Evolutionary conservation across 2,113 vertebrate genomes (phyloP), one percentile per base, ranked within the genome.

Genomic region (Anolis sagrei): DNA sequence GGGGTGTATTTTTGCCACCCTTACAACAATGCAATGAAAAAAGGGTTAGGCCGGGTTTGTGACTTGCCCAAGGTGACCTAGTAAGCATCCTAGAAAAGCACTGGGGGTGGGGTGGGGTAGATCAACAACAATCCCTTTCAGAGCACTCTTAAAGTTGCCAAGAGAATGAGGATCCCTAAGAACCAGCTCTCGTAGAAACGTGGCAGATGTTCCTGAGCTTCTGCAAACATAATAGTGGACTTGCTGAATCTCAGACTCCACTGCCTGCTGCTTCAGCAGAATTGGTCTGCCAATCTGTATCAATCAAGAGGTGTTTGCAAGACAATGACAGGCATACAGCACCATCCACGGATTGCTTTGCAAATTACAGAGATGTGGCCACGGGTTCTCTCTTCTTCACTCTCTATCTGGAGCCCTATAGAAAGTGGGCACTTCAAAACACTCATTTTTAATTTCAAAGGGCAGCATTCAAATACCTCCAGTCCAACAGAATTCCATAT

Each of bases 251-350:
- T 88, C 83, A 75, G 61, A 44, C 87, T 32, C 44, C 32, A 68
- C 68, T 36, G 81, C 69, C 81, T 79, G 76, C 86, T 61, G 72
- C n/a, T 81, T 82, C 80, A 77, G 79, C 86, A 82, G 79, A 78
- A 82, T 77, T 36, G 70, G n/a, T 64, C 54, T 66, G 86, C 81
- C 86, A 79, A 83, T 79, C 76, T 8, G 77, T 69, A 76, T 88
- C 61, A 80, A 88, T 79, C 87, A 81, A 86, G 82, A 44, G 64
- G 66, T 87, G 74, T 49, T 25, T 72, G 39, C 66, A 83, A 87
- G 86, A 87, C 75, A 87, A 69, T 72, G 80, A 84, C 70, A 76
- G 62, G 76, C 77, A 34, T 36, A 66, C 32, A 69, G 82, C 32
- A 23, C 69, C 70, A 80, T 74, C 76, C 44, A 54, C 2, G 5